Conservation (phyloP, 2,797 vertebrate genomes). For the Yasuhikotakia modesta region DNA sequence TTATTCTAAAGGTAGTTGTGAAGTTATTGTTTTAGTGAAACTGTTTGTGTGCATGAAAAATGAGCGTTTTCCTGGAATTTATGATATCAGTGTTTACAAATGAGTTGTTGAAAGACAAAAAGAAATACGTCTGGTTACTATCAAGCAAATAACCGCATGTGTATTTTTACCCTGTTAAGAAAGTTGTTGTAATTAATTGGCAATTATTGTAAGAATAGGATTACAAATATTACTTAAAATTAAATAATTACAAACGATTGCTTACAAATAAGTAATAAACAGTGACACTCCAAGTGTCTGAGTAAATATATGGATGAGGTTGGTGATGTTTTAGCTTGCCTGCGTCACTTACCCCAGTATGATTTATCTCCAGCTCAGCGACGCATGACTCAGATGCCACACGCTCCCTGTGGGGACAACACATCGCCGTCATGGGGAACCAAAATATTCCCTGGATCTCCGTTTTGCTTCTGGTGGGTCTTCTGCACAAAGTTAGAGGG, state of each 20-base stretch:
- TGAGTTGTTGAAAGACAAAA: slow-evolving; percentile 26
- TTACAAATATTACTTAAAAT: no score
- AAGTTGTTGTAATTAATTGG: no score
- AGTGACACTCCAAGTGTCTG: no score
- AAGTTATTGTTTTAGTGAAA: not conserved
- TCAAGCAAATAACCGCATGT: slow-evolving; percentile 3
- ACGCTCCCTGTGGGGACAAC: not conserved
- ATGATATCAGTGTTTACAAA: slow-evolving; percentile 27
- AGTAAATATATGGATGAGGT: slow-evolving; percentile 15
- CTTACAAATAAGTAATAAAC: no score
- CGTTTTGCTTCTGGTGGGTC: slow-evolving; percentile 79
- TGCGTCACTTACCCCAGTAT: slow-evolving; percentile 46
- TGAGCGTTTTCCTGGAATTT: not conserved
- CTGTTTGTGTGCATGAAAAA: no score
- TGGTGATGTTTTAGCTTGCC: slow-evolving; percentile 12
- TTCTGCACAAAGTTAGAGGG: slow-evolving; percentile 70
- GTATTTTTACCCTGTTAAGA: no score
- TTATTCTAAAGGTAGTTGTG: no score
- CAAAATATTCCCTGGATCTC: slow-evolving; percentile 70
- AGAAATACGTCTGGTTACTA: slow-evolving; percentile 5
- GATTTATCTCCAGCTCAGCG: slow-evolving; percentile 43
- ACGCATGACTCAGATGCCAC: slow-evolving; percentile 32
- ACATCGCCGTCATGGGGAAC: slow-evolving; percentile 68
- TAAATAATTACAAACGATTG: no score
- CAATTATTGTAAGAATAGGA: no score